These are phyloP conservation scores for Mellilla xanthometata DNA, from an alignment of 2,888 invertebrate genomes.

Conservation along the genomic window DNA sequence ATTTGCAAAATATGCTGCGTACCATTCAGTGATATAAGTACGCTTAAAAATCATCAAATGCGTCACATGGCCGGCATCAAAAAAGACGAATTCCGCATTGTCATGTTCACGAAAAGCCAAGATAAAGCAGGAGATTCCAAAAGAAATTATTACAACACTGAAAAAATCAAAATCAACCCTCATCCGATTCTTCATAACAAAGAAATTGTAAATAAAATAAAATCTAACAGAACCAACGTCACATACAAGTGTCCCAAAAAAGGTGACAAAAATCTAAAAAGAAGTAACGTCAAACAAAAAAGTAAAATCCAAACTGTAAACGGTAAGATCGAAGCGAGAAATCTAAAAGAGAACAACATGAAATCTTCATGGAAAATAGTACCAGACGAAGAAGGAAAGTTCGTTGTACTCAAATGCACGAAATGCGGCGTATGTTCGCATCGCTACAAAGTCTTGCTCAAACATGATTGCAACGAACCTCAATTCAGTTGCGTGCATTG, in stretches of 20 bases:
- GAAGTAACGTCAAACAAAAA: too few relatives aligned
- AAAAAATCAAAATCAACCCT: background rate
- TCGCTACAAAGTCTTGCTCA: background rate
- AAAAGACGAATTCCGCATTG: conserved; percentile 25
- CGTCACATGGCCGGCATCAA: conserved; percentile 21
- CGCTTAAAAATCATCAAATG: conserved; percentile 12
- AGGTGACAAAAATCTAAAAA: too few relatives aligned
- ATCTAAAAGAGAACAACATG: too few relatives aligned
- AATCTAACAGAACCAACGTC: background rate
- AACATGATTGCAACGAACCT: conserved; percentile 10
- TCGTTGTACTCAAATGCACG: conserved; percentile 10
- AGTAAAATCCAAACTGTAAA: too few relatives aligned
- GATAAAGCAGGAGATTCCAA: background rate
- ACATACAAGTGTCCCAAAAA: too few relatives aligned
- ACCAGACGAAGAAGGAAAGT: background rate
- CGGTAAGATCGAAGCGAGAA: too few relatives aligned
- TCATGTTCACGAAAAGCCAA: conserved; percentile 20
- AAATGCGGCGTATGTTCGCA: conserved; percentile 7
- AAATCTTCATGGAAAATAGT: too few relatives aligned
- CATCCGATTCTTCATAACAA: background rate
- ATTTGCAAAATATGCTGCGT: conserved; percentile 20
- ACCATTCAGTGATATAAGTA: conserved; percentile 9
- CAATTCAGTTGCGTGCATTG: conserved; percentile 25
- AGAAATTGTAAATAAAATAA: background rate
- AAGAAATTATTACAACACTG: too few relatives aligned